Evolutionary conservation across 2,888 invertebrate genomes (phyloP).

Genomic region (Formica aserva): DNA sequence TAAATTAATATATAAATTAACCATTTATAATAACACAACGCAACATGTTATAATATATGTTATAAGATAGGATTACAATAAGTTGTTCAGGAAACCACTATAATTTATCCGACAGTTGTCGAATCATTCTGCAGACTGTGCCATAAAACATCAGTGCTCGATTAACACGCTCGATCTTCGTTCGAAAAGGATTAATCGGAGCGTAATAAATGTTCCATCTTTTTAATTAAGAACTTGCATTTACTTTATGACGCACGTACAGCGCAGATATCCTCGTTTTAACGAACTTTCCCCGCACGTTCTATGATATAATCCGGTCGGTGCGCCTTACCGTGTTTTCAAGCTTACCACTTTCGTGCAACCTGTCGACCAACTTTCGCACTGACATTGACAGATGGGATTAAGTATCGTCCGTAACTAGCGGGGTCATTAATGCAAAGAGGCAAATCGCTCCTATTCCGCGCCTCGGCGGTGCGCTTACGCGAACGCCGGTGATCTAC

Average conservation of each 20-base stretch:
- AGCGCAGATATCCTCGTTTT: constrained; percentile 42
- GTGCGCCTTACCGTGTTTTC: constrained; percentile 28
- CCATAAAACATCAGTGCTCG: not conserved
- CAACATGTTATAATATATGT: not conserved
- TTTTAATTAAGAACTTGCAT: not conserved
- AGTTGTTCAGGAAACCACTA: not conserved
- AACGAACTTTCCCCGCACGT: constrained; percentile 39
- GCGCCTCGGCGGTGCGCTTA: constrained; percentile 49
- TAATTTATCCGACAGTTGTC: not conserved
- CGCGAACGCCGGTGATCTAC: not conserved
- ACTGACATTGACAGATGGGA: constrained; percentile 54
- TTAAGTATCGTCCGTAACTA: constrained; percentile 47
- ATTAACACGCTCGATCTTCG: constrained; percentile 4
- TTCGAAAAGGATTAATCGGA: constrained; percentile 26
- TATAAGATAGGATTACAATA: too few relatives aligned
- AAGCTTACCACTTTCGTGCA: constrained; percentile 48
- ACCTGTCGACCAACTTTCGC: constrained; percentile 51
- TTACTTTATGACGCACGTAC: not conserved
- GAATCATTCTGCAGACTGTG: constrained; percentile 5
- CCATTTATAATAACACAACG: not conserved
- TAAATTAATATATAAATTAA: constrained; percentile 10
- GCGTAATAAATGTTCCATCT: constrained; percentile 23
- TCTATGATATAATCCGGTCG: constrained; percentile 52
- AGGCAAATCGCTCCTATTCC: constrained; percentile 53
- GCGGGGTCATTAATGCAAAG: constrained; percentile 44